A percentile compares a stretch with the other conserved stretches of the same genome.
These are phyloP conservation scores for Sepiola atlantica DNA, from an alignment of 2,888 invertebrate genomes.

Conservation along the genomic window DNA sequence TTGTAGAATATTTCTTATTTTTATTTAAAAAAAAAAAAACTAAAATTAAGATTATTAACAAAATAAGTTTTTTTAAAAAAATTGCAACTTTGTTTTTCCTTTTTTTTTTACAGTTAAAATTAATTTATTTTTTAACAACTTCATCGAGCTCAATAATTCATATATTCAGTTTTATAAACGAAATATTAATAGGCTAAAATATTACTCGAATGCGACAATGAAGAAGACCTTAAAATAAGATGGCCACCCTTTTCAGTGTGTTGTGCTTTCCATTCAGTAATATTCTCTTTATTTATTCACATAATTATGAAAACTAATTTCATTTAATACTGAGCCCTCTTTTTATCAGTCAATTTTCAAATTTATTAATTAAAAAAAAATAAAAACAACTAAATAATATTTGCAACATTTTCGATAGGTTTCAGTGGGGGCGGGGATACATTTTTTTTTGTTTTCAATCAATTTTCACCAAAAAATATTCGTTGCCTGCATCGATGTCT, in stretches of 20 bases:
- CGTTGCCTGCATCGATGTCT: neutral
- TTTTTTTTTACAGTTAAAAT: too few relatives aligned
- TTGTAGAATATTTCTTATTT: too few relatives aligned
- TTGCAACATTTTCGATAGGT: neutral
- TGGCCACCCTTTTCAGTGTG: neutral
- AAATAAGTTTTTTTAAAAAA: too few relatives aligned
- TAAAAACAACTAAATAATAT: neutral
- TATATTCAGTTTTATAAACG: neutral
- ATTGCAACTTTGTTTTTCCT: too few relatives aligned
- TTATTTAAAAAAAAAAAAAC: too few relatives aligned
- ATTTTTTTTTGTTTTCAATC: neutral
- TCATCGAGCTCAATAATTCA: neutral
- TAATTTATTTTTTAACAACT: neutral
- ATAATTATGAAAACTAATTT: neutral
- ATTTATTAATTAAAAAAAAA: neutral
- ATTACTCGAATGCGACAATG: neutral
- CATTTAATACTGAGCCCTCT: neutral
- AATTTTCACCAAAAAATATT: neutral
- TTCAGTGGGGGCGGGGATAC: neutral
- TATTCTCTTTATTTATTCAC: neutral
- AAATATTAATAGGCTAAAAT: neutral
- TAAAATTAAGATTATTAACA: too few relatives aligned
- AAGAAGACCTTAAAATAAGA: slow-evolving; percentile 1
- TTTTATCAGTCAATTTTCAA: neutral
- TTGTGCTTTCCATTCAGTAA: neutral